Base-by-base conservation (phyloP, 2,113 vertebrate species). In the Brachypteracias leptosomus region DNA sequence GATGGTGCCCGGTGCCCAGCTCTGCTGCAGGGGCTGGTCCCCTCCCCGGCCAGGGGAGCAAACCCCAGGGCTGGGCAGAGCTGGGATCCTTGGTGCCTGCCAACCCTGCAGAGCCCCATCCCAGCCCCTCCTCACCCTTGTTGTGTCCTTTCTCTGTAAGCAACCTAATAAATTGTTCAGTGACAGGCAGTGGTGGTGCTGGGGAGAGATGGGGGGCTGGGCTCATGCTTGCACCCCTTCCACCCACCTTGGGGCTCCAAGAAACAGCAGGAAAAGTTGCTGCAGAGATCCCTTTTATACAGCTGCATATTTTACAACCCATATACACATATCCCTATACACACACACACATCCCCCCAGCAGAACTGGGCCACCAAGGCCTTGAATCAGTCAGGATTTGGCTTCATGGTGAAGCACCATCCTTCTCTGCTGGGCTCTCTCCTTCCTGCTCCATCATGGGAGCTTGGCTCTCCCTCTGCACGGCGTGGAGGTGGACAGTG, bases 401-500 rank as follows among this genome's bases (percentile, higher is more conserved):
- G 72, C 49, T 29, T 88, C 86, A 81, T 44, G 46, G 67, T 0
- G 5, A 24, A 19, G 40, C 7, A n/a, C 77, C 44, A 7, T 96
- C 80, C 44, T 98, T 94, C 10, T 93, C 97, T 0, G 0, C 0
- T 0, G 66, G 46, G 51, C 71, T 54, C 26, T 20, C 74, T 67
- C 31, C 66, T 33, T 94, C 91, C n/a, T 62, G 75, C 46, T 75
- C 86, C 3, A 13, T 79, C 46, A 63, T 31, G 0, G 89, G 72
- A 28, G 65, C n/a, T 10, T 20, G 83, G 9, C 70, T 96, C 51
- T 98, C 98, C 90, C 96, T 93, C 86, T 98, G 96, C 61, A 98
- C 98, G 0, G 98, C 98, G 8, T 98, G 98, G 82, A 99, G 97
- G 46, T 98, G 98, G 36, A 99, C 95, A 0, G 98, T 96, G 7